Evolutionary conservation across 2,888 invertebrate species (phyloP).

Genomic region (Argynnis bischoffii): DNA sequence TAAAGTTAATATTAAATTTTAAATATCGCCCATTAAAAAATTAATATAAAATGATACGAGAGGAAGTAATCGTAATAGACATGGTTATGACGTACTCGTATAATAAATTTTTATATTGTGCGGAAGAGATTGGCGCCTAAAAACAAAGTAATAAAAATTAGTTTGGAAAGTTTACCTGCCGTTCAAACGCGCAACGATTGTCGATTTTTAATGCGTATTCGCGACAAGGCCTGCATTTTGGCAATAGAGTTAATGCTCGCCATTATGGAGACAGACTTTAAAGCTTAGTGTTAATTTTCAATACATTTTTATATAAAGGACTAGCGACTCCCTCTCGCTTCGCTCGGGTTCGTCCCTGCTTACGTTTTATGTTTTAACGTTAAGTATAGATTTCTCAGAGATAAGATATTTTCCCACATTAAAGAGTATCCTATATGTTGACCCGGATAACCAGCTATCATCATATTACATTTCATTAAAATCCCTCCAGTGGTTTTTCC

Average conservation of each 20-base stretch:
- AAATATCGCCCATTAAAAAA: neutral
- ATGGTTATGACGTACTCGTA: neutral
- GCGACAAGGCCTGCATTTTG: constrained; percentile 65
- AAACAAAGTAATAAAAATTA: constrained; percentile 18
- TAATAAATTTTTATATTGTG: neutral
- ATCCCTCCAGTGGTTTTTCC: too few species aligned
- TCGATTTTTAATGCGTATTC: constrained; percentile 55
- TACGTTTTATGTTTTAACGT: too few species aligned
- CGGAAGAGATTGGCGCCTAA: constrained; percentile 5
- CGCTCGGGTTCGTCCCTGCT: too few species aligned
- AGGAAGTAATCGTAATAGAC: neutral
- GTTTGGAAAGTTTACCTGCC: constrained; percentile 41
- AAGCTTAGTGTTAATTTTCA: constrained; percentile 11
- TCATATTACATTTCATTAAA: too few species aligned
- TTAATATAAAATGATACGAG: neutral
- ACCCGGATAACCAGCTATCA: too few species aligned
- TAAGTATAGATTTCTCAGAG: too few species aligned
- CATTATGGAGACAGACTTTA: constrained; percentile 37
- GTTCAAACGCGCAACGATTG: constrained; percentile 46
- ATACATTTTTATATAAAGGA: neutral
- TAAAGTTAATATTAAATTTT: neutral
- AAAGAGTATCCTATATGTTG: too few species aligned
- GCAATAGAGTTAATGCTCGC: constrained; percentile 57
- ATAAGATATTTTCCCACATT: too few species aligned
- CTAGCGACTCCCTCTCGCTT: too few species aligned